These are phyloP conservation scores for Phoxinus phoxinus DNA, from an alignment of 2,113 vertebrate genomes.

Conservation along the genomic window DNA sequence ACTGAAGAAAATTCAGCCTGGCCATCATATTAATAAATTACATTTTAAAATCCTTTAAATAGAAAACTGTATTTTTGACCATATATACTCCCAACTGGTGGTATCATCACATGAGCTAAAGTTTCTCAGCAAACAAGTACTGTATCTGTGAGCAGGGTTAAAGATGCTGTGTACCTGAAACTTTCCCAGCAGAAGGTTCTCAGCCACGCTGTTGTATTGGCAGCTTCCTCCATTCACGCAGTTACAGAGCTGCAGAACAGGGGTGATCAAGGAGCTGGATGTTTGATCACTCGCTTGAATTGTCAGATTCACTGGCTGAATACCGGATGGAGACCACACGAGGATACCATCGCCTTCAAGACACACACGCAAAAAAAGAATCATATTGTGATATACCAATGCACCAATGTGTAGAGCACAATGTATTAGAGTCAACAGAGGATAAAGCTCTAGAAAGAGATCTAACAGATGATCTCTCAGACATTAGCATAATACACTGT, in stretches of 20 bases:
- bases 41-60: background rate
- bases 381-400: background rate
- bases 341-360: constrained; percentile 71
- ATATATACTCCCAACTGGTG: background rate
- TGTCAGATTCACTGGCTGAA: constrained; percentile 70
- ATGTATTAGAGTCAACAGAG: background rate
- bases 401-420: background rate
- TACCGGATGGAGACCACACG: constrained; percentile 72
- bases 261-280: constrained; percentile 75
- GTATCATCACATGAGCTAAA: background rate
- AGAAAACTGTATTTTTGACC: background rate
- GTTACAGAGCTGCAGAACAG: constrained; percentile 76
- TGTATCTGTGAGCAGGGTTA: too few species aligned
- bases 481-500: background rate
- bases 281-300: constrained; percentile 73
- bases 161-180: constrained; percentile 73
- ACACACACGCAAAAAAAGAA: background rate
- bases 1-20: background rate
- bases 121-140: background rate
- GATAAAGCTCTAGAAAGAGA: background rate
- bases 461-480: background rate
- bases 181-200: constrained; percentile 74
- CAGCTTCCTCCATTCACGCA: constrained; percentile 81
- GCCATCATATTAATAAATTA: background rate
- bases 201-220: constrained; percentile 71